Evolutionary conservation across 2,113 vertebrate species (phyloP).

Genomic region (Haemorhous mexicanus): DNA sequence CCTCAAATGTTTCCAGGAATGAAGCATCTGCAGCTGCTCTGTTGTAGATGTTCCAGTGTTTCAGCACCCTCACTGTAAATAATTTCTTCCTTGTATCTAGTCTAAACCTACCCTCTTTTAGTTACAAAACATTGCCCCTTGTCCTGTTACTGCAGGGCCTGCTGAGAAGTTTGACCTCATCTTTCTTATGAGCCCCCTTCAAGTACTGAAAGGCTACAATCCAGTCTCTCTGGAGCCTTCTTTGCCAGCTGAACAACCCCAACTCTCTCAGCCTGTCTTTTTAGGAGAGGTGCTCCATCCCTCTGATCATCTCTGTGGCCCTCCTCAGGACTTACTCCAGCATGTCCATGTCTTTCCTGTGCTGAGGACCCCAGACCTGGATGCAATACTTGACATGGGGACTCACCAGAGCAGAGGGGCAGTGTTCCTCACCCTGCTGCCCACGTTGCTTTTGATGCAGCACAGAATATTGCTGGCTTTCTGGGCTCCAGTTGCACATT

Average conservation of each 20-base stretch:
- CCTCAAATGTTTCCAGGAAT: not conserved
- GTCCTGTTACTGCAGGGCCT: not conserved
- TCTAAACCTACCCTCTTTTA: not conserved
- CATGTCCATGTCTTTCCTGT: not conserved
- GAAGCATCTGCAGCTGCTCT: not conserved
- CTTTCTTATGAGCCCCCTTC: not conserved
- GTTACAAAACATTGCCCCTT: not conserved
- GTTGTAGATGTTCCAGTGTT: not conserved
- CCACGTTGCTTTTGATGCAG: not conserved
- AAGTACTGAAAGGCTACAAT: not conserved
- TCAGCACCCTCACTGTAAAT: not conserved
- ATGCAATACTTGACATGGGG: fast-evolving
- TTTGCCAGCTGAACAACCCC: not conserved
- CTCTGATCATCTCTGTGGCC: not conserved
- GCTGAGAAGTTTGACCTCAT: not conserved
- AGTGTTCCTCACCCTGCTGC: not conserved
- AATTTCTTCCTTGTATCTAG: not conserved
- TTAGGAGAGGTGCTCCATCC: not conserved
- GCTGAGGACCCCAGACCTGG: not conserved
- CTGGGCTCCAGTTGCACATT: not conserved
- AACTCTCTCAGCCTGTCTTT: not conserved
- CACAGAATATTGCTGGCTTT: not conserved
- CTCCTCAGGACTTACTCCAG: not conserved
- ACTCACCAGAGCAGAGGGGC: not conserved
- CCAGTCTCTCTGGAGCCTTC: not conserved